Percentiles rank a stretch among this genome's conserved stretches.
These are phyloP conservation scores for Acrocephalus kingi DNA, from an alignment of 2,113 vertebrate species.

Conservation along the genomic window DNA sequence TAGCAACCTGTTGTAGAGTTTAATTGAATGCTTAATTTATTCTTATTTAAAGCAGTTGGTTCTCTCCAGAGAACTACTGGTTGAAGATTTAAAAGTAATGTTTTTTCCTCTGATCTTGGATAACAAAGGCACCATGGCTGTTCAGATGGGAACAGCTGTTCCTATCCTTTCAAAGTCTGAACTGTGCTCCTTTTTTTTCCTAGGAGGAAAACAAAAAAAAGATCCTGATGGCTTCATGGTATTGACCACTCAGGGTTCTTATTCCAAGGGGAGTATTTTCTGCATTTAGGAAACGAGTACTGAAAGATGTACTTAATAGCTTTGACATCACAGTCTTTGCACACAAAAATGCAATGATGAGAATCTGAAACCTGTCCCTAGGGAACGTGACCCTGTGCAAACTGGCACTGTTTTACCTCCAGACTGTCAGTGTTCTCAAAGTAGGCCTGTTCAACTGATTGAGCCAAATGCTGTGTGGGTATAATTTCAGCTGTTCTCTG, in stretches of 20 bases:
- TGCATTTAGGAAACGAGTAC: not conserved
- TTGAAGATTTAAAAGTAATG: constrained; percentile 9
- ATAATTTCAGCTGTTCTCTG: not conserved
- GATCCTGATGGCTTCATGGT: fast-evolving
- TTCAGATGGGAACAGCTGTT: constrained; percentile 10
- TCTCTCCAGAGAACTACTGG: not conserved
- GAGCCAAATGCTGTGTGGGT: not conserved
- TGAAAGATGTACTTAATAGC: not conserved
- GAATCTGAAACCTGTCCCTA: not conserved
- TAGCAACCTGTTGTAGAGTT: constrained; percentile 20
- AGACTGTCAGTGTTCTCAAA: not conserved
- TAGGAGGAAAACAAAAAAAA: not conserved
- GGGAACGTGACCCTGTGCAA: not conserved
- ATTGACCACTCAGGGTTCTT: not conserved
- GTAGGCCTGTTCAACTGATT: not conserved
- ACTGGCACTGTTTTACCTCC: not conserved
- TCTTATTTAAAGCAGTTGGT: not conserved
- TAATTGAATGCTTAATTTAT: constrained; percentile 55
- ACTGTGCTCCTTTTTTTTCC: not conserved
- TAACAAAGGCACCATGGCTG: not conserved
- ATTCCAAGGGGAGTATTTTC: not conserved
- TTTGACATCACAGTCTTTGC: not conserved
- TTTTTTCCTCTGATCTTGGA: not conserved
- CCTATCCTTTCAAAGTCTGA: not conserved
- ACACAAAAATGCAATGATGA: not conserved